Percentiles rank a stretch among this genome's conserved stretches.
These are phyloP conservation scores for Hyperopisus bebe DNA, from an alignment of 2,113 vertebrate species.

Conservation along the genomic window DNA sequence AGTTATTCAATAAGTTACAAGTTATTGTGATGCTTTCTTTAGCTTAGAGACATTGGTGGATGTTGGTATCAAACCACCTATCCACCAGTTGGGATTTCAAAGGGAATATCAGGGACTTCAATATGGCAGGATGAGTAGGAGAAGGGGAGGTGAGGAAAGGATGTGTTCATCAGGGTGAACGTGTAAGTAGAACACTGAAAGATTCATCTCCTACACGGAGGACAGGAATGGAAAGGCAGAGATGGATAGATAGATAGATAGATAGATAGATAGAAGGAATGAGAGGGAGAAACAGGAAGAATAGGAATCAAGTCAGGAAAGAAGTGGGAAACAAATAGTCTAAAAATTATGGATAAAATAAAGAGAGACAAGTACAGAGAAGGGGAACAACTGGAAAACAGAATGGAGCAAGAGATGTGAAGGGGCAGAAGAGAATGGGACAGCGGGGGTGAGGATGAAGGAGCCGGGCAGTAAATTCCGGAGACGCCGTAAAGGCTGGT, in stretches of 20 bases:
- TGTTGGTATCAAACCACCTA: not conserved
- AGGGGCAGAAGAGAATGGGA: not conserved
- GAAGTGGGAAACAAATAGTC: not conserved
- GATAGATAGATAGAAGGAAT: not conserved
- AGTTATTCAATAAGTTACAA: not conserved
- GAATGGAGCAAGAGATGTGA: not conserved
- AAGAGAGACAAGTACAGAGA: not conserved
- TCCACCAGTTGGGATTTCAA: not conserved
- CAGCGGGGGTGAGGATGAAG: not conserved
- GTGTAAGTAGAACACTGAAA: not conserved
- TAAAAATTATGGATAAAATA: not conserved
- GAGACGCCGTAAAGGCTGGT: slow-evolving; percentile 34
- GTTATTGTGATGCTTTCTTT: not conserved
- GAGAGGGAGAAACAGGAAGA: slow-evolving; percentile 4
- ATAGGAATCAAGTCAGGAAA: not conserved
- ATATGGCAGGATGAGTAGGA: not conserved
- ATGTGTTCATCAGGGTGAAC: not conserved
- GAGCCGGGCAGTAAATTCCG: slow-evolving; percentile 39
- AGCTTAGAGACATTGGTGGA: not conserved
- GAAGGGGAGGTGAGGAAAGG: not conserved
- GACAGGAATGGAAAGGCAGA: not conserved
- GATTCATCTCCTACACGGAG: not conserved
- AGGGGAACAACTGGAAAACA: not conserved
- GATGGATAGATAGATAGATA: not conserved
- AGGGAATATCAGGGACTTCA: not conserved